phyloP scores from a whole-genome alignment of 2,888 invertebrate genomes.

The Parasteatoda lunata region DNA sequence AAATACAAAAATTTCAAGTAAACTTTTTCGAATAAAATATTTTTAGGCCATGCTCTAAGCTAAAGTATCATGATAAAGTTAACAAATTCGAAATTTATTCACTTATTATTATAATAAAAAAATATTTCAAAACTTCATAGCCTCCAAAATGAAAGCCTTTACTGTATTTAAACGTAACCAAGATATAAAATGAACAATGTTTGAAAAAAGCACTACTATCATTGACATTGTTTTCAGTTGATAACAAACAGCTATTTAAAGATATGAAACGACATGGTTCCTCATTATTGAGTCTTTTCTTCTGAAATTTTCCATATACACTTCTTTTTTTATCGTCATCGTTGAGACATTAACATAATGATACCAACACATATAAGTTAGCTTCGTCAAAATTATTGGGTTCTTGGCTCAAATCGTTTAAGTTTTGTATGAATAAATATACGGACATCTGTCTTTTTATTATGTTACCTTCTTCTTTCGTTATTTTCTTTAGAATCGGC shows the following conservation, averaged over 20 bases:
- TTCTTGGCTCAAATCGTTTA: neutral
- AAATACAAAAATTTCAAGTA: too few relatives aligned
- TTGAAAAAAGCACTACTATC: too few relatives aligned
- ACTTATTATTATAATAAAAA: too few relatives aligned
- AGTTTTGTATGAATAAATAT: slow-evolving; percentile 4
- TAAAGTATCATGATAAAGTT: too few relatives aligned
- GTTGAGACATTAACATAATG: slow-evolving; percentile 34
- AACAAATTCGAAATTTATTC: too few relatives aligned
- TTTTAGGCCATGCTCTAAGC: too few relatives aligned
- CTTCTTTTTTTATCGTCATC: slow-evolving; percentile 3
- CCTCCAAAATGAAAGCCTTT: too few relatives aligned
- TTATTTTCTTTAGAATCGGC: slow-evolving; percentile 14
- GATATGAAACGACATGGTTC: slow-evolving; percentile 19
- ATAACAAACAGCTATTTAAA: slow-evolving; percentile 41
- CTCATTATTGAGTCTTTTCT: slow-evolving; percentile 39
- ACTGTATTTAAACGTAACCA: too few relatives aligned
- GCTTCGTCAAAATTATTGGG: slow-evolving; percentile 58
- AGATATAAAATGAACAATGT: too few relatives aligned
- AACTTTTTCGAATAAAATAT: too few relatives aligned
- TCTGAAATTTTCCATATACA: neutral
- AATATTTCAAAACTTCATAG: too few relatives aligned
- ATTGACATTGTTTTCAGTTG: slow-evolving; percentile 18
- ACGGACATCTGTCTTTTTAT: neutral
- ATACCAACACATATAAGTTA: slow-evolving; percentile 19
- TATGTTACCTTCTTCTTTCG: neutral